Evolutionary conservation across 2,113 vertebrate species (phyloP), one percentile per base, ranked within the genome.

Genomic region (Xyrauchen texanus): DNA sequence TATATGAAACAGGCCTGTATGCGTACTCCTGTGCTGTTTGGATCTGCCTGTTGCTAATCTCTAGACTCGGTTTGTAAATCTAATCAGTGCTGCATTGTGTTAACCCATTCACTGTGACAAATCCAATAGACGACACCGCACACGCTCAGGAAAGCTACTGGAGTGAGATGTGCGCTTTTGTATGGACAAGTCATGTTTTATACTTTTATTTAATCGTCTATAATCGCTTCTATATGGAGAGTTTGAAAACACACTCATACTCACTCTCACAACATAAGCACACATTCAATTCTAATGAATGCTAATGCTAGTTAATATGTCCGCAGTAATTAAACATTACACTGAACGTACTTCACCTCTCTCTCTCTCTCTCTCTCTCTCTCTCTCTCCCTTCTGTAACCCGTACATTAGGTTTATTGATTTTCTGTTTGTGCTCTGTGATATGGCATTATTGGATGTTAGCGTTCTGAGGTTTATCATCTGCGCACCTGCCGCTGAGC

Each of bases 61-160:
- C 21, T 34, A 34, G 3, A 34, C 21, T 15, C 34, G 46, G 13
- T 11, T 13, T 60, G 42, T 60, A 15, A 46, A 72, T 72, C 53
- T 72, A 45, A 72, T 72, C 69, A 60, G 68, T 55, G 68, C 67
- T 58, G 13, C 46, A 55, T 71, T 58, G 69, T 71, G 42, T 15
- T 12, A n/a, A 44, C 51, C 42, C 51, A 42, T 52, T 70, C 66
- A 52, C 4, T 70, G 68, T 67, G 45, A 55, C 51, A 4, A 13
- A 57, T 57, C 53, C 13, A 57, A 57, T 57, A 57, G 12, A 57
- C 5, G 53, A 70, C 68, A 3, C 21, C 67, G 8, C 7, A n/a
- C 7, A 44, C 68, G 8, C 68, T 15, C 55, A 44, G 2, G 4
- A 44, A 55, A 42, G 68, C 44, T 16, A 47, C 42, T 13, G 15